Evolutionary conservation across 2,888 invertebrate genomes (phyloP), one percentile per base, ranked within the genome.

Genomic region (Cantharis rustica): DNA sequence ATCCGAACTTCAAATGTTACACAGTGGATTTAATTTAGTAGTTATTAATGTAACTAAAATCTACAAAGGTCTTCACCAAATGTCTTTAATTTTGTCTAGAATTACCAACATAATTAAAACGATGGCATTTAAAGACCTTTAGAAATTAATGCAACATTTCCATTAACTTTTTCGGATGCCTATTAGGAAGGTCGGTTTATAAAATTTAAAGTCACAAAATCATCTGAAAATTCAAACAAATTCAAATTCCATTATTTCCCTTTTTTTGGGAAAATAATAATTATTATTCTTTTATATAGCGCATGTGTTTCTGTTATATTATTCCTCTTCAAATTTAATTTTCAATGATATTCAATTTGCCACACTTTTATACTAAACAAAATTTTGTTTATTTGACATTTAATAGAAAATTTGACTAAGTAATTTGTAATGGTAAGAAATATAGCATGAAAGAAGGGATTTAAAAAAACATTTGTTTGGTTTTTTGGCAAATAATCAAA

Each of bases 41-140:
- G 78, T 80, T 80, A 80, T 76, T 78, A 79, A 77, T 23, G 9
- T 10, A 10, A 13, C 61, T 15, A 13, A 70, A 20, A 16, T 20
- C 64, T 64, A 16, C 17, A 71, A 69, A 71, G 75, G 74, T 71
- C 76, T 68, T 63, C 26, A 68, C 72, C 72, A 75, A 76, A 74
- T 74, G 71, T 70, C 71, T 76, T 73, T 77, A 75, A 76, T 76
- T 77, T 70, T 68, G 72, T 76, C 69, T 72, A 66, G 71, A 74
- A 73, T 73, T 77, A 47, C 79, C 72, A 79, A 71, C 73, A 77
- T 82, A 82, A 82, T 83, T 83, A 83, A 83, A 83, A 82, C 80
- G 80, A 82, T 83, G 83, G 82, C 83, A 82, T 83, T 83, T 78
- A 71, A 75, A 79, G 83, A 82, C 82, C 83, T 82, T 82, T 82